phyloP scores from a whole-genome alignment of 2,113 vertebrate genomes.

The Circaetus cinerascens region DNA sequence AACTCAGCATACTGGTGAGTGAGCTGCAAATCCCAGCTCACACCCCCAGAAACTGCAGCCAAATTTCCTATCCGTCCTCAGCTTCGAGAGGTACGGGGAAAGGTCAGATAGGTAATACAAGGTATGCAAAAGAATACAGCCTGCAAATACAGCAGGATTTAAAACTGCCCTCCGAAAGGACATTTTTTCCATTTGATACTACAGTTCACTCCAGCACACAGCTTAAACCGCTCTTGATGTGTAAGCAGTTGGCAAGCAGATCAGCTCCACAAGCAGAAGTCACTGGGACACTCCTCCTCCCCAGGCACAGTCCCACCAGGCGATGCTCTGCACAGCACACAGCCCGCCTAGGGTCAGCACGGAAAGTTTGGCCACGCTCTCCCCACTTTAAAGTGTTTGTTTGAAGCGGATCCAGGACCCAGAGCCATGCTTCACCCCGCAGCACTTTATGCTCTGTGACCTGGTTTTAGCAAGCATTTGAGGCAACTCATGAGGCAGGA shows the following conservation, averaged over 20 bases:
- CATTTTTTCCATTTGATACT: not conserved
- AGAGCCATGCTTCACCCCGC: rapidly evolving
- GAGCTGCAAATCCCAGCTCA: not conserved
- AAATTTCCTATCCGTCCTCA: not conserved
- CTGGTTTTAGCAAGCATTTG: not conserved
- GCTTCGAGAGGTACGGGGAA: not conserved
- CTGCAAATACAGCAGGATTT: not conserved
- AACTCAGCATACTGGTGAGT: not conserved
- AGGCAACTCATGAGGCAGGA: rapidly evolving
- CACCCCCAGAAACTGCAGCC: rapidly evolving
- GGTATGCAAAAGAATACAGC: not conserved
- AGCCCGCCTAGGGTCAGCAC: not conserved
- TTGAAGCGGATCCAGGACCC: not conserved
- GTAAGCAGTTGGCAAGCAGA: not conserved
- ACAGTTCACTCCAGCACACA: not conserved
- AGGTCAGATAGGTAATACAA: not conserved
- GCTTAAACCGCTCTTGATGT: rapidly evolving
- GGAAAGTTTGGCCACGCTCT: rapidly evolving
- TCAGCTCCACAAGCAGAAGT: not conserved
- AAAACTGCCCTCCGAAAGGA: rapidly evolving
- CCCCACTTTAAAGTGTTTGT: not conserved
- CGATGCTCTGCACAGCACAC: rapidly evolving
- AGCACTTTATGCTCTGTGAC: not conserved
- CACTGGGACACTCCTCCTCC: not conserved
- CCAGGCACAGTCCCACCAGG: not conserved